phyloP scores from a whole-genome alignment of 2,888 invertebrate species.

The Keiferia lycopersicella region DNA sequence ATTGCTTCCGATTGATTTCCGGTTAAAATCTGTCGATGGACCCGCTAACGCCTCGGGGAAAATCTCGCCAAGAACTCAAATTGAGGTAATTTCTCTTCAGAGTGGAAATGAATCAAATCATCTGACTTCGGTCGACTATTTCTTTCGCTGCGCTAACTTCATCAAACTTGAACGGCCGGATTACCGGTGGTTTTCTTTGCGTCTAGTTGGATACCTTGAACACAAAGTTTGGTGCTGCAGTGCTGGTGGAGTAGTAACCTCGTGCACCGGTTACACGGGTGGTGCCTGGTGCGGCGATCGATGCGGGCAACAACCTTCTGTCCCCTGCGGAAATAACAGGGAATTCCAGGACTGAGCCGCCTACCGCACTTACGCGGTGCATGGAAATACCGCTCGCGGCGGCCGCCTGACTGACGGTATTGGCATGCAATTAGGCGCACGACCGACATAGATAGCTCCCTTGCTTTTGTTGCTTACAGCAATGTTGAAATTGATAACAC shows the following conservation, averaged over 20 bases:
- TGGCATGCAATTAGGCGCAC: slow-evolving; percentile 14
- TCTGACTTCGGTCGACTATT: neutral
- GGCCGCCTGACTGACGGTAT: slow-evolving; percentile 57
- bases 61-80: slow-evolving; percentile 29
- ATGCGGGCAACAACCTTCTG: slow-evolving; percentile 76
- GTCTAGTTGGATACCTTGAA: neutral
- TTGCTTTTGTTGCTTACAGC: neutral
- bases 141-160: neutral
- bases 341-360: slow-evolving; percentile 68
- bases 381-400: slow-evolving; percentile 69
- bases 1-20: slow-evolving; percentile 79
- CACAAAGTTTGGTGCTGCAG: slow-evolving; percentile 47
- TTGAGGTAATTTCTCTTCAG: slow-evolving; percentile 2
- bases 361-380: slow-evolving; percentile 46
- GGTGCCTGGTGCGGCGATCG: slow-evolving; percentile 63
- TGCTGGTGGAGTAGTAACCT: slow-evolving; percentile 63
- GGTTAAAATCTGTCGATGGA: slow-evolving; percentile 52
- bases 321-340: slow-evolving; percentile 73
- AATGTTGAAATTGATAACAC: neutral
- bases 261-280: slow-evolving; percentile 67
- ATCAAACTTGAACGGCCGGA: neutral
- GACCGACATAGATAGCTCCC: neutral
- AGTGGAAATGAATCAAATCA: neutral
- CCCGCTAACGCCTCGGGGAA: slow-evolving; percentile 41
- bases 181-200: neutral